Conservation (phyloP, 92 coral and sea anemone species). For the Epizoanthus fatuus region DNA sequence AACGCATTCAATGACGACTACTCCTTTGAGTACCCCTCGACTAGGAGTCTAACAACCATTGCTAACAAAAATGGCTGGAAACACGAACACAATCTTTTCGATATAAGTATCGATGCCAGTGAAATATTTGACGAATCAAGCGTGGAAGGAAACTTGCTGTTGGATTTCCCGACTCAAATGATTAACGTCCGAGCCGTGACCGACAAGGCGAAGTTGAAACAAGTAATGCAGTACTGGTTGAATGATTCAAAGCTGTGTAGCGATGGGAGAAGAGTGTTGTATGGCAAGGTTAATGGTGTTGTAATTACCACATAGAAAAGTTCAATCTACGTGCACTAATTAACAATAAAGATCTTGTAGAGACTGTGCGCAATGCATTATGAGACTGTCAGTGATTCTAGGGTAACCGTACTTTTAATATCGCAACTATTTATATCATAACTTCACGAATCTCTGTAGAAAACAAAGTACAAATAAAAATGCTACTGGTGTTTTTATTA, state of each 20-base stretch:
- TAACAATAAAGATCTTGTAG: not conserved
- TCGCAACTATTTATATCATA: no score
- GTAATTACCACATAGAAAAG: no score
- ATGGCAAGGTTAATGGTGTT: no score
- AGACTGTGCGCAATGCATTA: no score
- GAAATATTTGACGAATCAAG: not conserved
- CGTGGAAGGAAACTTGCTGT: not conserved
- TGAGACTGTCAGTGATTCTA: no score
- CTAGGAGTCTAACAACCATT: not conserved
- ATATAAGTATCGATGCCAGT: not conserved
- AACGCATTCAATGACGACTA: not conserved
- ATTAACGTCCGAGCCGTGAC: not conserved
- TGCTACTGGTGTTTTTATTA: no score
- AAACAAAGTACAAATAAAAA: no score
- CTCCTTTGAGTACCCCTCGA: not conserved
- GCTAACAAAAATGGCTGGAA: not conserved
- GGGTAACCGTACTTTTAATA: no score
- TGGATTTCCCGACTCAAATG: not conserved
- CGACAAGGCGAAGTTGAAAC: not conserved
- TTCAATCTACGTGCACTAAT: not conserved
- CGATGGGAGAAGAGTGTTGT: not conserved
- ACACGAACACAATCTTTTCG: not conserved
- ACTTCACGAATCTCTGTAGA: no score
- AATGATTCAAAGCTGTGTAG: not conserved
- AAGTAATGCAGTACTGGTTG: not conserved